phyloP scores from a whole-genome alignment of 1,140 invertebrate species.

The Nylanderia fulva region DNA sequence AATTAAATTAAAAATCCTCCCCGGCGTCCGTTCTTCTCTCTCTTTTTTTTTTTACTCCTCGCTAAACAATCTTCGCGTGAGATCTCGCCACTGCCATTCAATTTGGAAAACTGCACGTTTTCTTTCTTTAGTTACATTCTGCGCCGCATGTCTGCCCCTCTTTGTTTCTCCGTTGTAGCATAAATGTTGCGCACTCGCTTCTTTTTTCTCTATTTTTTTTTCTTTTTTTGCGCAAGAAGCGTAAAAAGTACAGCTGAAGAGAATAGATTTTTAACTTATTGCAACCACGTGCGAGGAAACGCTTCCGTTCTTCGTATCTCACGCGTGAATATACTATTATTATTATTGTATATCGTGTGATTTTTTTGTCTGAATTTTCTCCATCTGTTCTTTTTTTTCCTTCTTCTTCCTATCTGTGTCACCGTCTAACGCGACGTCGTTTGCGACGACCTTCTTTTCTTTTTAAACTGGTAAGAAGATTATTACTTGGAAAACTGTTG shows the following conservation, averaged over 20 bases:
- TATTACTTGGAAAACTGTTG: conserved; percentile 45
- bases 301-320: conserved; percentile 13
- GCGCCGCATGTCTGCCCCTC: background rate
- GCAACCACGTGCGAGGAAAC: conserved; percentile 27
- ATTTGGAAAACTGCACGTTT: conserved; percentile 26
- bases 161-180: conserved; percentile 15
- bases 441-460: background rate
- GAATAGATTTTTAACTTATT: conserved; percentile 47
- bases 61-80: conserved; percentile 15
- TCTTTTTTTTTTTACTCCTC: background rate
- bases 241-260: conserved; percentile 40
- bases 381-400: background rate
- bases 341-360: background rate
- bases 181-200: background rate
- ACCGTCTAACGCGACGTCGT: background rate
- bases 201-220: too few relatives aligned
- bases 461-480: conserved; percentile 25
- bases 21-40: background rate
- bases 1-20: conserved; percentile 50
- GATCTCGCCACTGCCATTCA: conserved; percentile 47
- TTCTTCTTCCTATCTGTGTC: background rate
- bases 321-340: background rate
- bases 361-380: conserved; percentile 8
- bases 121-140: conserved; percentile 10
- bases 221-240: background rate